These are phyloP conservation scores for Drosophila yakuba DNA, from an alignment of 1,140 invertebrate genomes.

Conservation along the genomic window DNA sequence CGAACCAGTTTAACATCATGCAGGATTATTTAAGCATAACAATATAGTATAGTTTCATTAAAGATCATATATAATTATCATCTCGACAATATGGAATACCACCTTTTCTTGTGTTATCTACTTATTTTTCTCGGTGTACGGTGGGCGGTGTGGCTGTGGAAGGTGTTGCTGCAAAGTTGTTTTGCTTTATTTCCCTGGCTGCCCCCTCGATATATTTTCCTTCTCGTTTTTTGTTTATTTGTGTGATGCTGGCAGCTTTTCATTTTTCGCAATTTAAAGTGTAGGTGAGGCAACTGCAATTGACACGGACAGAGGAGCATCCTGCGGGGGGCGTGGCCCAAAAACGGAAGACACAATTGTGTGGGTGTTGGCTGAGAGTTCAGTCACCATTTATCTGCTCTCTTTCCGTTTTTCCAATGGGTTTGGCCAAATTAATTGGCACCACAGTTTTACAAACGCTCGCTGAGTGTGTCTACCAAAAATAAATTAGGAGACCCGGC, in stretches of 20 bases:
- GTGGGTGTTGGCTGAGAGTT: slow-evolving; percentile 29
- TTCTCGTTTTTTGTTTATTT: slow-evolving; percentile 42
- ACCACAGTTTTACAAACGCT: slow-evolving; percentile 50
- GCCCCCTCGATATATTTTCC: slow-evolving; percentile 24
- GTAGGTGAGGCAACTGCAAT: slow-evolving; percentile 77
- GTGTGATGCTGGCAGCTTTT: slow-evolving; percentile 68
- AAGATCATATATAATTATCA: no score
- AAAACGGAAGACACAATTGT: slow-evolving; percentile 59
- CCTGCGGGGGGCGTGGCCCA: slow-evolving; percentile 34
- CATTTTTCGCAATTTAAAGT: slow-evolving; percentile 78
- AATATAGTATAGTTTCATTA: no score
- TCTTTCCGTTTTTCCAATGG: slow-evolving; percentile 40
- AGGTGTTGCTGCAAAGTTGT: slow-evolving; percentile 62
- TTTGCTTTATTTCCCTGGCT: slow-evolving; percentile 43
- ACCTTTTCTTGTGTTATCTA: background rate
- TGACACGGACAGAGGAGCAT: slow-evolving; percentile 73
- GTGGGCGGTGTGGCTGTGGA: slow-evolving; percentile 10
- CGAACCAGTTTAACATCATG: no score
- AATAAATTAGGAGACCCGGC: slow-evolving; percentile 59
- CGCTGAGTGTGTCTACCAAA: slow-evolving; percentile 39
- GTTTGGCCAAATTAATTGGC: slow-evolving; percentile 68
- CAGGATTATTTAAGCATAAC: no score
- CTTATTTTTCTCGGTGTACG: background rate
- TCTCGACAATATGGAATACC: no score
- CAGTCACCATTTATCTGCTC: slow-evolving; percentile 32